Evolutionary conservation across 2,888 invertebrate genomes (phyloP).

Genomic region (Cantharis nigra): DNA sequence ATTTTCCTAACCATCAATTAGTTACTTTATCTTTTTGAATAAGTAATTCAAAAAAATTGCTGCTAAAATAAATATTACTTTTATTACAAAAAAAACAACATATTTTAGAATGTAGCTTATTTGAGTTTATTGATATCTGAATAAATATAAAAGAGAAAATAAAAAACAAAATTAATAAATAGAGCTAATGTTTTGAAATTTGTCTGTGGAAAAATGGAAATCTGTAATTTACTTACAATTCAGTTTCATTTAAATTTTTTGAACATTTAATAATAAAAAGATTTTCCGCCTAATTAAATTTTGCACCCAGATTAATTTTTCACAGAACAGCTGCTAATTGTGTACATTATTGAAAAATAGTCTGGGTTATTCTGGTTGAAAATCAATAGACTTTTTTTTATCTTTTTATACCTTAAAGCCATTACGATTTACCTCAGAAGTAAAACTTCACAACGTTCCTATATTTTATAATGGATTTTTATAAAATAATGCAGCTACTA

Average conservation of each 20-base stretch:
- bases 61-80: too few relatives aligned
- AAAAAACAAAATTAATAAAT: background rate
- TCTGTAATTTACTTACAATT: background rate
- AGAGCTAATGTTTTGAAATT: background rate
- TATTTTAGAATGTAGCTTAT: too few relatives aligned
- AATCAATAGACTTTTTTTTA: background rate
- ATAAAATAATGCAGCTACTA: background rate
- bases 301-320: background rate
- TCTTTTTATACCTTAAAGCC: background rate
- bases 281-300: too few relatives aligned
- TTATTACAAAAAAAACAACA: too few relatives aligned
- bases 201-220: background rate
- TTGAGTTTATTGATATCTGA: too few relatives aligned
- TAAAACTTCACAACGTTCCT: background rate
- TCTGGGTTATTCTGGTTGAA: background rate
- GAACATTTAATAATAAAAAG: background rate
- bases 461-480: background rate
- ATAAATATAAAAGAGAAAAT: background rate
- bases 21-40: too few relatives aligned
- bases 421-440: background rate
- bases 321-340: background rate
- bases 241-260: background rate
- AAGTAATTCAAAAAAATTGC: too few relatives aligned
- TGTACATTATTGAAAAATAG: background rate
- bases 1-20: too few relatives aligned